Conservation (phyloP, 1,140 invertebrate genomes). For the Oryctes rhinoceros region DNA sequence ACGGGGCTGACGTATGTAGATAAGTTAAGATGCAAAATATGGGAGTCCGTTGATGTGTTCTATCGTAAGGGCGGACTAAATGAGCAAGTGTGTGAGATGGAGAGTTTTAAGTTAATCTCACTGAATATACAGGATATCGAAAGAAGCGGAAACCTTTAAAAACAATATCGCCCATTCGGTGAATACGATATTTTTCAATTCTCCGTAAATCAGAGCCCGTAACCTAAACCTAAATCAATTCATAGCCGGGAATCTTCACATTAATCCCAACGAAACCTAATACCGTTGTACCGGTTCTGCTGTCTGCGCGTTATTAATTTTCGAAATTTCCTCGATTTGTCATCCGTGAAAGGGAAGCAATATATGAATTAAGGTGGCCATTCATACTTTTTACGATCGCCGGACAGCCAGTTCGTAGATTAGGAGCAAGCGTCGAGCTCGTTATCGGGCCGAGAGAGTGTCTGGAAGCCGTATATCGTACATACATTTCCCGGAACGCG, state of each 20-base stretch:
- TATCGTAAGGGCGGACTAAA: too few species aligned
- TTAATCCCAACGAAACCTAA: neutral
- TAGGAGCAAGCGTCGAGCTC: conserved; percentile 1
- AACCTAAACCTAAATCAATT: too few species aligned
- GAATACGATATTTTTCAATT: too few species aligned
- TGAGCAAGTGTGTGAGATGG: too few species aligned
- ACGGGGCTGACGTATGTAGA: too few species aligned
- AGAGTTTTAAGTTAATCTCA: too few species aligned
- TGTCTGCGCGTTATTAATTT: neutral
- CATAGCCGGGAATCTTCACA: neutral
- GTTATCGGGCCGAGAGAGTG: neutral
- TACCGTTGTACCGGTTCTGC: neutral
- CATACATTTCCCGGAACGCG: conserved; percentile 11
- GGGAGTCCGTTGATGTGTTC: too few species aligned
- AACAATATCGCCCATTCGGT: too few species aligned
- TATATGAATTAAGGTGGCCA: conserved; percentile 18
- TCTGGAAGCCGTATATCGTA: neutral
- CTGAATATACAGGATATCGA: too few species aligned
- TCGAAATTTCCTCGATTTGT: neutral
- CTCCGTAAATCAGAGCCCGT: too few species aligned
- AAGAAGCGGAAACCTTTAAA: too few species aligned
- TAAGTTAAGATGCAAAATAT: too few species aligned
- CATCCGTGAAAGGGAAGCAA: conserved; percentile 8
- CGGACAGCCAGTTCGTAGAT: conserved; percentile 11
- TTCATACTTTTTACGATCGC: conserved; percentile 22